Base-by-base conservation (phyloP, 2,888 invertebrate species). In the Caenorhabditis japonica region DNA sequence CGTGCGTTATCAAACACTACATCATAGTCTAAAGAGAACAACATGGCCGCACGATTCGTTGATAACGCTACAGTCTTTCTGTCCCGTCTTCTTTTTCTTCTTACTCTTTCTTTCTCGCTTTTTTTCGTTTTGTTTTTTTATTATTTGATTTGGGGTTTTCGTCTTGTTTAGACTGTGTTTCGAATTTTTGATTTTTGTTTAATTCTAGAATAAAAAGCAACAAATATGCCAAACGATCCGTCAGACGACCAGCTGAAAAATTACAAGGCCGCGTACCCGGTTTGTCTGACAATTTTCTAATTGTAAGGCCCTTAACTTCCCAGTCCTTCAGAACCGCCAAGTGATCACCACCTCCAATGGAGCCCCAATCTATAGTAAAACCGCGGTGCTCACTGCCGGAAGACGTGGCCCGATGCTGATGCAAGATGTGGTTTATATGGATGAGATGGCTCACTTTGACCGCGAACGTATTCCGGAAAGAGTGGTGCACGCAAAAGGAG, bases 391-490 rank as follows among this genome's bases (percentile, higher is more conserved):
- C 87, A 94, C 95, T 1, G 92, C 92, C n/a, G 97, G 97, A 43
- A 8, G 69, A 25, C 69, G 92, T 69, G 95, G 97, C 25, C 97
- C 96, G 0, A 89, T 93, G 39, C 91, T 97, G n/a, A 76, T 87
- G 83, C 86, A 86, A 61, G 97, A 97, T 90, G 91, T 92, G 62
- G 91, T 92, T 72, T 90, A 88, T 78, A 85, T 89, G 68, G 90
- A 90, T 85, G 90, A 90, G 82, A 89, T 90, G 89, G 89, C 90
- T 4, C 90, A 94, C 83, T 96, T 96, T 88, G 92, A 92, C 88
- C 91, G 95, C 39, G 97, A 97, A 88, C 91, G 96, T 60, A 96
- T 97, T 83, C 96, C 97, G 0, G 95, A 81, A 41, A 43, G 78
- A 19, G 83, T 83, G 12, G 79, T 79, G 1, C 79, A 79, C 39